Conservation (phyloP, 1,140 invertebrate species). For the Zaprionus camerounensis region DNA sequence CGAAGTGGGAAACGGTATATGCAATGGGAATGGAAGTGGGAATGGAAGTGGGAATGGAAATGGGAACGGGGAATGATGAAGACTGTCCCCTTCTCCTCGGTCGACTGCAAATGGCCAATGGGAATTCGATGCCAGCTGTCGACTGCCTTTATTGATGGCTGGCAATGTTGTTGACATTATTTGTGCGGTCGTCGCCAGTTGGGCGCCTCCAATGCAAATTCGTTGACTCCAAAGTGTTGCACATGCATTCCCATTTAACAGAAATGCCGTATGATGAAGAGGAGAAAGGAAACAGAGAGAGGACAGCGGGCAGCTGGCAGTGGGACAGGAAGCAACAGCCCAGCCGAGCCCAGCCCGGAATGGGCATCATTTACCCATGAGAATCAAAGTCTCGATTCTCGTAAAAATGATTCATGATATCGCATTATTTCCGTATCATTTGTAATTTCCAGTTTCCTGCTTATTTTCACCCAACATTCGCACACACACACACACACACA, state of each 20-base stretch:
- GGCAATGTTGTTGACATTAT: slow-evolving; percentile 78
- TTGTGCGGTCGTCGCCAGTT: slow-evolving; percentile 72
- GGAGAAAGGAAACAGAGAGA: neutral
- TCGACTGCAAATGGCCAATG: neutral
- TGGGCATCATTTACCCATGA: slow-evolving; percentile 62
- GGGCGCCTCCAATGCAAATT: slow-evolving; percentile 74
- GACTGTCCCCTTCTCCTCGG: too few relatives aligned
- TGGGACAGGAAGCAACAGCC: neutral
- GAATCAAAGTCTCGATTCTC: slow-evolving; percentile 81
- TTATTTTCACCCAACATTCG: slow-evolving; percentile 67
- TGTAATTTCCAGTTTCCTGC: slow-evolving; percentile 82
- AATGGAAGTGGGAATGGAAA: neutral
- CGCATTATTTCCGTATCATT: slow-evolving; percentile 82
- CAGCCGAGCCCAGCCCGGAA: neutral
- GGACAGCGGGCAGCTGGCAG: neutral
- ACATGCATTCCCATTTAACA: slow-evolving; percentile 44
- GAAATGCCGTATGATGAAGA: slow-evolving; percentile 9
- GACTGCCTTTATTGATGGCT: slow-evolving; percentile 72
- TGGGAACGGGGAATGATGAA: too few relatives aligned
- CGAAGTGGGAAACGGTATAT: neutral
- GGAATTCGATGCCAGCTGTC: slow-evolving; percentile 42
- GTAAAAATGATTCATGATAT: slow-evolving; percentile 82
- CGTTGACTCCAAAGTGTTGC: slow-evolving; percentile 66
- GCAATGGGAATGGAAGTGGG: neutral
- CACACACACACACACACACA: slow-evolving; percentile 32